phyloP scores from a whole-genome alignment of 2,113 vertebrate genomes.

The Podilymbus podiceps region DNA sequence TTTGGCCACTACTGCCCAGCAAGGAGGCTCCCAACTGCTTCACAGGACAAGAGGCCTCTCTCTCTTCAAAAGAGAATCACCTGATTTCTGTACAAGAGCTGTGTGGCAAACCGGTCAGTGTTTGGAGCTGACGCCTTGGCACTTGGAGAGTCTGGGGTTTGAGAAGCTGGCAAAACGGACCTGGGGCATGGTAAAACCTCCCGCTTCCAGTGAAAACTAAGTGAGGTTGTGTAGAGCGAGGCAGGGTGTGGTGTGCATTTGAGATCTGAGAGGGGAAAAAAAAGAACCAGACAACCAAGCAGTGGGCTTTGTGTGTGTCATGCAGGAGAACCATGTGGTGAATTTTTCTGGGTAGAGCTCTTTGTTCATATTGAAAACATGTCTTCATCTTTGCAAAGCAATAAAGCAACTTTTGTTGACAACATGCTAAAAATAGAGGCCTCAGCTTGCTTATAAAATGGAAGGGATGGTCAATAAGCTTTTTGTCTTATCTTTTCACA shows the following conservation, averaged over 20 bases:
- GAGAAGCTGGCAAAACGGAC: not conserved
- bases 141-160: not conserved
- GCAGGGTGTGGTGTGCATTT: not conserved
- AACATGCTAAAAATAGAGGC: conserved; percentile 26
- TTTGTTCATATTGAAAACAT: not conserved
- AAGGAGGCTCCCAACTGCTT: not conserved
- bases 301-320: not conserved
- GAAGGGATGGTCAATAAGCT: conserved; percentile 7
- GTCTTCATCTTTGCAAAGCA: not conserved
- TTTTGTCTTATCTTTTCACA: conserved; percentile 22
- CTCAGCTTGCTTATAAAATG: not conserved
- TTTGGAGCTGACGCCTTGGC: not conserved
- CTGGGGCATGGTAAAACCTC: not conserved
- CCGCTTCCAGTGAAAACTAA: not conserved
- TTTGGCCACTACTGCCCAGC: not conserved
- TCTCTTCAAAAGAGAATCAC: not conserved
- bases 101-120: not conserved
- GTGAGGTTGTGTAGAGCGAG: not conserved
- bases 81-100: not conserved
- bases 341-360: not conserved
- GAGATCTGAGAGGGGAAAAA: not conserved
- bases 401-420: conserved; percentile 26
- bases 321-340: not conserved
- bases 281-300: not conserved
- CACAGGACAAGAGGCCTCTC: not conserved